Conservation (phyloP, 2,113 vertebrate species). For the Lampris incognitus region DNA sequence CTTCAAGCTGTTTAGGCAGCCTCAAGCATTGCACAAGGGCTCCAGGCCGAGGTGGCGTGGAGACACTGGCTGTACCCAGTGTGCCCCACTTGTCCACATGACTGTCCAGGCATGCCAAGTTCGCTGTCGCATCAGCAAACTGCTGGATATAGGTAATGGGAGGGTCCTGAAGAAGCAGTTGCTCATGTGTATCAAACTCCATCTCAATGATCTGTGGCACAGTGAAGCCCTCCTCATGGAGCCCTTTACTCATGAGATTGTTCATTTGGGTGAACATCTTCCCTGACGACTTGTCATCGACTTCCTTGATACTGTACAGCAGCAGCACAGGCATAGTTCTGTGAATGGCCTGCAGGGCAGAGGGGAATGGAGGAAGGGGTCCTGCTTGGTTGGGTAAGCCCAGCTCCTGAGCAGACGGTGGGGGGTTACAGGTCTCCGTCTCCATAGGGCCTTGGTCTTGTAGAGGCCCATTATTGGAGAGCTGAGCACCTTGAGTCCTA, state of each 20-base stretch:
- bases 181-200: conserved; percentile 97
- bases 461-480: conserved; percentile 76
- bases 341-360: conserved; percentile 82
- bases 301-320: conserved; percentile 97
- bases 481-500: conserved; percentile 92
- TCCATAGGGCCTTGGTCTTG: conserved; percentile 94
- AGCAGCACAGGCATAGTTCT: conserved; percentile 96
- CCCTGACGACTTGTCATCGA: conserved; percentile 95
- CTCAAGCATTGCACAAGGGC: conserved; percentile 95
- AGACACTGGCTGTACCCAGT: conserved; percentile 72
- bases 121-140: conserved; percentile 94
- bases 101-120: conserved; percentile 88
- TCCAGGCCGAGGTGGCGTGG: conserved; percentile 88
- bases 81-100: conserved; percentile 92
- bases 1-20: conserved; percentile 95
- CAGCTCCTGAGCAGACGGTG: conserved; percentile 82
- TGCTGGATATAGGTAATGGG: conserved; percentile 99
- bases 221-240: conserved; percentile 97
- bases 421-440: conserved; percentile 92
- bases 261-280: conserved; percentile 99
- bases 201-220: conserved; percentile 99
- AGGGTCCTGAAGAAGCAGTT: conserved; percentile 96
- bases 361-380: conserved; percentile 75
- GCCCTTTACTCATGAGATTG: conserved; percentile 96
- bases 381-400: conserved; percentile 85